Percentiles rank a stretch among this genome's conserved stretches.
phyloP scores from a whole-genome alignment of 2,113 vertebrate species.

The Scytalopus superciliaris region DNA sequence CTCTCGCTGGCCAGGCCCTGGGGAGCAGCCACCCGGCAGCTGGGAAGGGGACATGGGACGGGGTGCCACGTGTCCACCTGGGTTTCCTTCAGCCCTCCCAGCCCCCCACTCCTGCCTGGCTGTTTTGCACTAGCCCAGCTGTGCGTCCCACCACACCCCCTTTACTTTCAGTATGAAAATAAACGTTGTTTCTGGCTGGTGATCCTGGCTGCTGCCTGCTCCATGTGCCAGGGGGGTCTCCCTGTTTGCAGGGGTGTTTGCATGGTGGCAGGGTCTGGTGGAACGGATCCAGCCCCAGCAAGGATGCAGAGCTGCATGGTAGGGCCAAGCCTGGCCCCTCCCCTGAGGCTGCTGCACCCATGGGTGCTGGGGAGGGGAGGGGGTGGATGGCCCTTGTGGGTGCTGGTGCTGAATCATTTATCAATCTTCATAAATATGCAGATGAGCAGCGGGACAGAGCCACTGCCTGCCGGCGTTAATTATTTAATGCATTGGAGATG shows the following conservation, averaged over 20 bases:
- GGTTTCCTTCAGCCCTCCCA: neutral
- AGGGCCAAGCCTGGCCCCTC: neutral
- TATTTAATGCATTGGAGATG: constrained; percentile 70
- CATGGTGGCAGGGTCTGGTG: neutral
- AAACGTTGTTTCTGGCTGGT: constrained; percentile 67
- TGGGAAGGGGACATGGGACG: neutral
- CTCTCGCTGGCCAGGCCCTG: neutral
- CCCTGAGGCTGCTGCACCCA: neutral
- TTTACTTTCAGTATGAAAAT: constrained; percentile 71
- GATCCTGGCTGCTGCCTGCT: neutral
- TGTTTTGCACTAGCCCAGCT: constrained; percentile 71
- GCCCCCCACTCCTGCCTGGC: neutral
- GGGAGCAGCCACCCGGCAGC: constrained; percentile 1
- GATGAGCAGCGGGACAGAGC: constrained; percentile 64
- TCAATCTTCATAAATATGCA: constrained; percentile 80
- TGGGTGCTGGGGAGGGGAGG: neutral
- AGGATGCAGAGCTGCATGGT: neutral
- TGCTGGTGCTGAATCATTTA: constrained; percentile 68
- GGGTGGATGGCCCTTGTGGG: neutral
- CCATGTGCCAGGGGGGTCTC: accelerated
- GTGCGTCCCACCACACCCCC: constrained; percentile 39
- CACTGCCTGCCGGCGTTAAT: constrained; percentile 71
- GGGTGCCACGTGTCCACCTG: neutral
- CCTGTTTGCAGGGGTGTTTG: neutral
- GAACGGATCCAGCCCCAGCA: neutral